A percentile compares a stretch with the other conserved stretches of the same genome.
These are phyloP conservation scores for Morinoia aosen DNA, from an alignment of 2,888 invertebrate species.

Conservation along the genomic window DNA sequence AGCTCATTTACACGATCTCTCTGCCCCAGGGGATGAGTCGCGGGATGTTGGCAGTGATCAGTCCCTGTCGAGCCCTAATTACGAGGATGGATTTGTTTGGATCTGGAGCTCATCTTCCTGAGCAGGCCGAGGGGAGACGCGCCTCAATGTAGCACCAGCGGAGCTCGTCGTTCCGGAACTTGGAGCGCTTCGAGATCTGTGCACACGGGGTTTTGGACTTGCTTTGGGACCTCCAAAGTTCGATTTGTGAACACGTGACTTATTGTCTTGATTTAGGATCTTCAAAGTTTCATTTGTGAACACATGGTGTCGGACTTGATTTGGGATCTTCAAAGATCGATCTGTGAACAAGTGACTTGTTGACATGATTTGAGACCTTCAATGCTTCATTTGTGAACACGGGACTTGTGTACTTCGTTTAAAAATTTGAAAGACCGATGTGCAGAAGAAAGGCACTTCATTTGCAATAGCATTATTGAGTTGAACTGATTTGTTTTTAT, in stretches of 20 bases:
- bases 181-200: background rate
- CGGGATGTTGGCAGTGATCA: slow-evolving; percentile 33
- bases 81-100: slow-evolving; percentile 39
- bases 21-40: slow-evolving; percentile 5
- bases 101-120: slow-evolving; percentile 6
- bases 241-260: background rate
- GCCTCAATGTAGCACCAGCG: background rate
- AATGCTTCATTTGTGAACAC: background rate
- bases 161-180: background rate
- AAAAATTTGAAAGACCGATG: no score
- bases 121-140: background rate
- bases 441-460: background rate
- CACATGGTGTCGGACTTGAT: no score
- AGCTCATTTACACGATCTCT: background rate
- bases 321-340: no score
- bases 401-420: no score
- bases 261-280: background rate
- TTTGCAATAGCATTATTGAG: background rate
- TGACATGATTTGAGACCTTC: background rate
- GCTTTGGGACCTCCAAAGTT: background rate
- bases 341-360: no score
- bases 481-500: no score
- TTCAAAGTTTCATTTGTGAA: no score
- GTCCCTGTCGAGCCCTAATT: slow-evolving; percentile 34
- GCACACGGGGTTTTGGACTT: background rate